These are phyloP conservation scores for Lysandra bellargus DNA, from an alignment of 2,888 invertebrate species.

Conservation along the genomic window DNA sequence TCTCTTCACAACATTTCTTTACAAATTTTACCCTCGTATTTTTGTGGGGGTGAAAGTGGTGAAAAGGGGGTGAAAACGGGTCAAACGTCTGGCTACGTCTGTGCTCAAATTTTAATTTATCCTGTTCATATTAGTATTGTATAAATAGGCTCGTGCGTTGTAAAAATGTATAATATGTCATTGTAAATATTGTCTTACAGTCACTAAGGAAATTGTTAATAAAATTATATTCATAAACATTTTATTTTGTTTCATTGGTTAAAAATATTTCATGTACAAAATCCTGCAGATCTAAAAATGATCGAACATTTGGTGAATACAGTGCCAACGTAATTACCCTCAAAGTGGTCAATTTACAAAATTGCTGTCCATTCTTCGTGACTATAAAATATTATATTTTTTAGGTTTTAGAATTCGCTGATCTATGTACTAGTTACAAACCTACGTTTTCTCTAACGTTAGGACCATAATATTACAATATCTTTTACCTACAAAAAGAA, in stretches of 20 bases:
- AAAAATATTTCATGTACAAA: background rate
- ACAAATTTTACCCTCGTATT: background rate
- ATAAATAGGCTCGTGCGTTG: conserved; percentile 56
- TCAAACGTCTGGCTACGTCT: conserved; percentile 14
- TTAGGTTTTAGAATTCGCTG: background rate
- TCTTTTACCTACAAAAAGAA: no score
- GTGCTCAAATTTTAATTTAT: conserved; percentile 31
- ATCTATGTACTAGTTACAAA: no score
- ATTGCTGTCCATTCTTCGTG: conserved; percentile 9
- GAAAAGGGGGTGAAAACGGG: background rate
- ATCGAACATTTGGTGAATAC: background rate
- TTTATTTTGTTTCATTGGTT: conserved; percentile 53
- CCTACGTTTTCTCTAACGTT: no score
- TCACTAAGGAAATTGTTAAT: conserved; percentile 81
- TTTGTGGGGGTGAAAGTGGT: background rate
- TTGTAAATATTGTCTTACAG: conserved; percentile 79
- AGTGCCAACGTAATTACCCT: background rate
- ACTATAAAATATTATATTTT: background rate
- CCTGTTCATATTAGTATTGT: conserved; percentile 38
- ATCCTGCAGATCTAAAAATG: background rate
- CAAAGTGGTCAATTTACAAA: conserved; percentile 5
- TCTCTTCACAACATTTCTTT: background rate
- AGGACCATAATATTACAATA: no score
- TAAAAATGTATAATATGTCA: conserved; percentile 78
- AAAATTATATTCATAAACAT: conserved; percentile 80